Evolutionary conservation across 2,797 vertebrate species (phyloP).

Genomic region (Notolabrus celidotus): DNA sequence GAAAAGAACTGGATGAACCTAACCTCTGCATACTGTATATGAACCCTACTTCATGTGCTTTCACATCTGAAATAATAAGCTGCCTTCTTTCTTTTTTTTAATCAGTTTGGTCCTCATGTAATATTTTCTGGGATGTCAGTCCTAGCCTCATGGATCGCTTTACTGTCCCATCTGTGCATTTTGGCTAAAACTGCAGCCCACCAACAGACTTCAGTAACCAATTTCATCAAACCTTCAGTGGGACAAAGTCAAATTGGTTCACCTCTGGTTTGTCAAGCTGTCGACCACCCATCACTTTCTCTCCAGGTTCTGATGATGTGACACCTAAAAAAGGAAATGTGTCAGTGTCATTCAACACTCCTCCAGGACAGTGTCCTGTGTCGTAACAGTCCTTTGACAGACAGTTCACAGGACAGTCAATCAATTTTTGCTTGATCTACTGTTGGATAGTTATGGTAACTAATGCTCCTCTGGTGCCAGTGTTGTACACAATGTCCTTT

Average conservation of each 20-base stretch:
- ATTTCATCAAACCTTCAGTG: background rate
- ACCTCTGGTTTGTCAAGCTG: background rate
- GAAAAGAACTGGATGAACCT: conserved; percentile 50
- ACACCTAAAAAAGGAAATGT: background rate
- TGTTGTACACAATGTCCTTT: conserved; percentile 24
- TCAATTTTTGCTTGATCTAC: conserved; percentile 33
- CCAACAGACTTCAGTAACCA: conserved; percentile 1
- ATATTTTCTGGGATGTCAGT: conserved; percentile 12
- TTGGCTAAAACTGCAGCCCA: background rate
- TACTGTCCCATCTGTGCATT: conserved; percentile 12
- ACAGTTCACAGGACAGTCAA: conserved; percentile 1
- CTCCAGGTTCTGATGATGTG: background rate
- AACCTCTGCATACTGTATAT: too few species aligned
- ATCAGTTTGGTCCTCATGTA: too few species aligned
- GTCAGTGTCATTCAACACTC: conserved; percentile 1
- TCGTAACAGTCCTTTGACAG: background rate
- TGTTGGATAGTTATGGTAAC: conserved; percentile 9
- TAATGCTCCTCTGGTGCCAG: conserved; percentile 24
- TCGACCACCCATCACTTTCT: background rate
- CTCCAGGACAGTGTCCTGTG: background rate
- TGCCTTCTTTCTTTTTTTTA: too few species aligned
- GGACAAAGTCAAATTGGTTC: background rate
- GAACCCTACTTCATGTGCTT: conserved; percentile 9
- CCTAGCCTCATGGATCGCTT: background rate
- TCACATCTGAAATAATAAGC: conserved; percentile 5